phyloP scores from a whole-genome alignment of 1,140 invertebrate species.

The Alviniconcha marisindica region DNA sequence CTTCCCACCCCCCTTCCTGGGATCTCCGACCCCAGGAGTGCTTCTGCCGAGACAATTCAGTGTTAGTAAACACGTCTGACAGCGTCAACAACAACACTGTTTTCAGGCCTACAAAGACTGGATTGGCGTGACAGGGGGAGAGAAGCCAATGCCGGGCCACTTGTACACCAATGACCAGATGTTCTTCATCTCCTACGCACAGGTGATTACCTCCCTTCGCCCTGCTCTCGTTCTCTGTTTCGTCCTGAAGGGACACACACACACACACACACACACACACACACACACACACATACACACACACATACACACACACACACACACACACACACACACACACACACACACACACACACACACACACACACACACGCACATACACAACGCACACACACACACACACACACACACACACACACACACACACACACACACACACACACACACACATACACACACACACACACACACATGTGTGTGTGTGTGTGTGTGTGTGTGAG shows the following conservation, averaged over 20 bases:
- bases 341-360: slow-evolving; percentile 4
- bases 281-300: slow-evolving; percentile 42
- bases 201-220: too few relatives aligned
- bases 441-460: slow-evolving; percentile 1
- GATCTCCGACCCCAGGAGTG: too few relatives aligned
- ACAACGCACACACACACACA: slow-evolving; percentile 44
- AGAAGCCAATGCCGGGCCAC: slow-evolving; percentile 86
- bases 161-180: slow-evolving; percentile 90
- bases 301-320: slow-evolving; percentile 6
- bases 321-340: slow-evolving; percentile 13
- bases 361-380: slow-evolving; percentile 32
- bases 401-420: background rate
- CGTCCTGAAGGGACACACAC: background rate
- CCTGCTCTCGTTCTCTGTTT: too few relatives aligned
- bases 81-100: background rate
- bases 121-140: slow-evolving; percentile 63
- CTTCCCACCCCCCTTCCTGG: too few relatives aligned
- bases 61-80: too few relatives aligned
- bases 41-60: too few relatives aligned
- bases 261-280: slow-evolving; percentile 49
- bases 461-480: background rate
- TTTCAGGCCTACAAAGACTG: slow-evolving; percentile 83
- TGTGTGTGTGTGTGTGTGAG: too few relatives aligned
- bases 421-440: slow-evolving; percentile 5
- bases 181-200: slow-evolving; percentile 95